Evolutionary conservation across 1,140 invertebrate species (phyloP).

Genomic region (Monomorium pharaonis): DNA sequence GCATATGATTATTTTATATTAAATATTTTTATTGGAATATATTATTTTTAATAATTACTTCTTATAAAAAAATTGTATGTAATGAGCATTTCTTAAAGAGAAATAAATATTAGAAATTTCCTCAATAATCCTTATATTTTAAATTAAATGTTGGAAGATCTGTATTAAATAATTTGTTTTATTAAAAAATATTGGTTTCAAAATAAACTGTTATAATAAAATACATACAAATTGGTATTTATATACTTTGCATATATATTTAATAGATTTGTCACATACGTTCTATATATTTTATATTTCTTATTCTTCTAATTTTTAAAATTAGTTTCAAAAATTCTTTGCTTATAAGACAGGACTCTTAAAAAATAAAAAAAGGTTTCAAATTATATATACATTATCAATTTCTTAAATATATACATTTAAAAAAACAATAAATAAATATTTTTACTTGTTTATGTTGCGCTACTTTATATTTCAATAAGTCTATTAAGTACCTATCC

Average conservation of each 20-base stretch:
- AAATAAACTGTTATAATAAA: not conserved
- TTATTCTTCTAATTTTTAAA: not conserved
- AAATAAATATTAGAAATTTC: not conserved
- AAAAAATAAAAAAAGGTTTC: not conserved
- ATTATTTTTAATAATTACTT: not conserved
- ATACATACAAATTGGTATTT: not conserved
- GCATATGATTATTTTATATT: not conserved
- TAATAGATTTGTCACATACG: not conserved
- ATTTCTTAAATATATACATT: not conserved
- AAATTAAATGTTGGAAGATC: not conserved
- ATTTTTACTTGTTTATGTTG: not conserved
- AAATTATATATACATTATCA: not conserved
- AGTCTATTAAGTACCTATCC: not conserved
- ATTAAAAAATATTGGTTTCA: not conserved
- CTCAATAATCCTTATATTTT: not conserved
- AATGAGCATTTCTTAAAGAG: not conserved
- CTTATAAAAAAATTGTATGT: not conserved
- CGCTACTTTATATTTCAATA: not conserved
- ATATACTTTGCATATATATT: not conserved
- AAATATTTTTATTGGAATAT: not conserved
- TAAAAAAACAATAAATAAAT: not conserved
- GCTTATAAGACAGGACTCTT: not conserved
- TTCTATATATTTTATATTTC: not conserved
- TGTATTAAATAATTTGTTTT: not conserved
- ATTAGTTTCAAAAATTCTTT: too few species aligned